Evolutionary conservation across 2,797 vertebrate species (phyloP).

Genomic region (Muscicapa striata): DNA sequence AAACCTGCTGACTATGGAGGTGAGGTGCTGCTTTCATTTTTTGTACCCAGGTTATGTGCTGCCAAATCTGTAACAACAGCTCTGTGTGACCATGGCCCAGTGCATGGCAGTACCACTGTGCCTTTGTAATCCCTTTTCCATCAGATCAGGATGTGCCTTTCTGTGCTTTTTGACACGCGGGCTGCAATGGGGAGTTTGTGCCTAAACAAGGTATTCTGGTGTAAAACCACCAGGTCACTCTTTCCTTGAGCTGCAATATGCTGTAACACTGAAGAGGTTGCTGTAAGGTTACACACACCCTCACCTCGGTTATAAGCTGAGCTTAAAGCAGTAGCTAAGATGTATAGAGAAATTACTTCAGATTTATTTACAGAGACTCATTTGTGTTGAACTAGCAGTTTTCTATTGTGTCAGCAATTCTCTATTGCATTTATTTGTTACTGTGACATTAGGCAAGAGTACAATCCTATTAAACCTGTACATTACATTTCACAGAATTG

Average conservation of each 20-base stretch:
- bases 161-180: not conserved
- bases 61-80: not conserved
- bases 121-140: not conserved
- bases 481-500: slow-evolving; percentile 73
- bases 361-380: slow-evolving; percentile 78
- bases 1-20: not conserved
- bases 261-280: not conserved
- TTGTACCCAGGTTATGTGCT: fast-evolving
- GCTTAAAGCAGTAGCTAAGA: slow-evolving; percentile 67
- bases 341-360: slow-evolving; percentile 74
- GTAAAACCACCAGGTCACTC: not conserved
- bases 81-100: not conserved
- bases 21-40: not conserved
- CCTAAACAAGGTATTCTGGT: not conserved
- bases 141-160: not conserved
- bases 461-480: slow-evolving; percentile 80
- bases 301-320: slow-evolving; percentile 4
- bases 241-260: not conserved
- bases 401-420: slow-evolving; percentile 79
- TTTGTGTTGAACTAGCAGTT: slow-evolving; percentile 80
- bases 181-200: not conserved
- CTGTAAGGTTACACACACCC: not conserved
- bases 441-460: slow-evolving; percentile 72
- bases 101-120: not conserved
- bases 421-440: slow-evolving; percentile 77